phyloP scores from a whole-genome alignment of 2,888 invertebrate genomes.

The Diadegma fenestrale region DNA sequence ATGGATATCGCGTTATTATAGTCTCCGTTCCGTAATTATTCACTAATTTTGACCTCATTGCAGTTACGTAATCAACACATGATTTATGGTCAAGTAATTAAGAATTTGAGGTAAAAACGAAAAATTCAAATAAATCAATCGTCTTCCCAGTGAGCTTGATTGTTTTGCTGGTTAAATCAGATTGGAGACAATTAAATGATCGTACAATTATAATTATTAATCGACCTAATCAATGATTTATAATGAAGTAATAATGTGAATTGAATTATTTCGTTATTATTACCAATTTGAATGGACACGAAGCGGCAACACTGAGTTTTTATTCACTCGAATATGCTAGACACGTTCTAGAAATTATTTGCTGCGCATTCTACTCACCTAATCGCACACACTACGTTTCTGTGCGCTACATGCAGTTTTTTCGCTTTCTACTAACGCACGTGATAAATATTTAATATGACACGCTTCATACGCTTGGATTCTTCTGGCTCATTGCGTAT shows the following conservation, averaged over 20 bases:
- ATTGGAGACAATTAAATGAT: conserved; percentile 12
- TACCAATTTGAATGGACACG: neutral
- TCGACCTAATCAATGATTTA: neutral
- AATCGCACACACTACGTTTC: neutral
- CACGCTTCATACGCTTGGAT: neutral
- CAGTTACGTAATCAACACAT: neutral
- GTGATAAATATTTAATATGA: conserved; percentile 28
- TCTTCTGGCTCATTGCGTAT: conserved; percentile 16
- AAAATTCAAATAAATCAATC: neutral
- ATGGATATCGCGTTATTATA: neutral
- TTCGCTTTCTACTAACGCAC: conserved; percentile 18
- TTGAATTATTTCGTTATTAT: neutral
- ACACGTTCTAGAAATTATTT: conserved; percentile 22
- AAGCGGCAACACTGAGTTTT: conserved; percentile 3
- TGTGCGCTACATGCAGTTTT: conserved; percentile 9
- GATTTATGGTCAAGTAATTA: neutral
- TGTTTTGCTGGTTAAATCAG: neutral
- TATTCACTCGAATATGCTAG: conserved; percentile 19
- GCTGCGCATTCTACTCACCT: conserved; percentile 7
- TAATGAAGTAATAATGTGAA: neutral
- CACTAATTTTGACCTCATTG: neutral
- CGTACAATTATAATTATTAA: neutral
- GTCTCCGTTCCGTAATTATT: neutral
- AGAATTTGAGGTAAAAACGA: neutral
- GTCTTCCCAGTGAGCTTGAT: neutral